Evolutionary conservation across 1,140 invertebrate genomes (phyloP).

Genomic region (Leucophenga varia): DNA sequence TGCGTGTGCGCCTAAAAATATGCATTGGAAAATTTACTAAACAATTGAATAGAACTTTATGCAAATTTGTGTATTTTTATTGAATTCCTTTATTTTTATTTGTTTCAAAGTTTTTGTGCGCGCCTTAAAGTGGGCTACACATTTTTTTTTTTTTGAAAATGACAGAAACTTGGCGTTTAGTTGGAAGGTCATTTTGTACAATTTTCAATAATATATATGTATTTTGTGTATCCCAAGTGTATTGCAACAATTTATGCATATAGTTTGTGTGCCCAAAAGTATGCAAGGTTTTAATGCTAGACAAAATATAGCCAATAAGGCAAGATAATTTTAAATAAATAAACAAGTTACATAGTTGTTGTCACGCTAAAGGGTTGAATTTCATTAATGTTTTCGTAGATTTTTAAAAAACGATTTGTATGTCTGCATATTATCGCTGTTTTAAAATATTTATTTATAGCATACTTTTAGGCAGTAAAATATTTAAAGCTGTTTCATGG

Average conservation of each 20-base stretch:
- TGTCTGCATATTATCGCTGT: conserved; percentile 5
- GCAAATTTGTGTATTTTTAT: conserved; percentile 30
- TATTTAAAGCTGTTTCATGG: too few relatives aligned
- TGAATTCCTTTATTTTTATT: not conserved
- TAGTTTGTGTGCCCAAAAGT: conserved; percentile 16
- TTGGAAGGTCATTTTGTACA: not conserved
- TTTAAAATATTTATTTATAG: not conserved
- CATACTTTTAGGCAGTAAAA: too few relatives aligned
- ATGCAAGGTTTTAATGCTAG: too few relatives aligned
- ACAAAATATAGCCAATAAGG: too few relatives aligned
- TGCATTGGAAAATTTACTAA: conserved; percentile 36
- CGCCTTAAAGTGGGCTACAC: conserved; percentile 24
- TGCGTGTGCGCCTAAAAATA: conserved; percentile 9
- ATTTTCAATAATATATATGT: conserved; percentile 13
- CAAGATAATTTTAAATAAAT: too few relatives aligned
- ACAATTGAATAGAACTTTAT: conserved; percentile 45
- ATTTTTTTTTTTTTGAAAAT: not conserved
- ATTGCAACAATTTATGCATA: too few relatives aligned
- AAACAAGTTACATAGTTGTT: not conserved
- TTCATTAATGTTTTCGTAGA: conserved; percentile 8
- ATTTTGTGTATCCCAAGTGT: too few relatives aligned
- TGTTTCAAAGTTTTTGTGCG: conserved; percentile 13
- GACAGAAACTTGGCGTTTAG: conserved; percentile 7
- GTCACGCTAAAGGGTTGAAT: not conserved
- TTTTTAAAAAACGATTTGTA: conserved; percentile 8